Conservation (phyloP, 2,113 vertebrate genomes). For the Agelaius tricolor region DNA sequence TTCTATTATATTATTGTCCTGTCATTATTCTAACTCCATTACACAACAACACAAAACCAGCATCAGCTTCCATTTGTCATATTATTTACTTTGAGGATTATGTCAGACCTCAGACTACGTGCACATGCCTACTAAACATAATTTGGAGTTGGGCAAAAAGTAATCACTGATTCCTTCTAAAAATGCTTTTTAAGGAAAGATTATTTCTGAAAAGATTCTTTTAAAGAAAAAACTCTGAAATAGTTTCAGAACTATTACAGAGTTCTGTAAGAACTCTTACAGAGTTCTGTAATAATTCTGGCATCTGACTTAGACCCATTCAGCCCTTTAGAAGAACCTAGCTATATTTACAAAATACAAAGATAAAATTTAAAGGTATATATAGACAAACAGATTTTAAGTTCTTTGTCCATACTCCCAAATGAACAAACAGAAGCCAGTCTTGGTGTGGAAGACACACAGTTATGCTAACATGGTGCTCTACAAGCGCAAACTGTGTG, state of each 20-base stretch:
- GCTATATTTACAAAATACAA: background rate
- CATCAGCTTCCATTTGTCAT: slow-evolving; percentile 65
- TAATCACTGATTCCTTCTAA: background rate
- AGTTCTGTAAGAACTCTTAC: background rate
- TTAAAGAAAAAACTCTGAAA: background rate
- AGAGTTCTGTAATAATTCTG: background rate
- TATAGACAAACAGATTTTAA: background rate
- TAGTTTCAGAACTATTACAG: too few species aligned
- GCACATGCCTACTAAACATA: slow-evolving; percentile 51
- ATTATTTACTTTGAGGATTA: slow-evolving; percentile 57
- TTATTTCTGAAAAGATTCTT: background rate
- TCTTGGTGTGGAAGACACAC: background rate
- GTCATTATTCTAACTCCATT: slow-evolving; percentile 70
- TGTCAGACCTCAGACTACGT: slow-evolving; percentile 26
- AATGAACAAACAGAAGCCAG: background rate
- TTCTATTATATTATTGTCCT: slow-evolving; percentile 68
- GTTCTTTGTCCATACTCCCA: background rate
- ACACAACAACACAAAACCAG: slow-evolving; percentile 42
- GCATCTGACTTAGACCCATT: background rate
- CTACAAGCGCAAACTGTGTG: fast-evolving
- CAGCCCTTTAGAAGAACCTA: background rate
- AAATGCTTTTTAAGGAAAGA: background rate
- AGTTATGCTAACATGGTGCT: background rate
- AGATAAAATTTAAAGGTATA: background rate
- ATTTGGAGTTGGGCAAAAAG: slow-evolving; percentile 13